Evolutionary conservation across 2,113 vertebrate species (phyloP), one percentile per base, ranked within the genome.

Genomic region (Heterotis niloticus): DNA sequence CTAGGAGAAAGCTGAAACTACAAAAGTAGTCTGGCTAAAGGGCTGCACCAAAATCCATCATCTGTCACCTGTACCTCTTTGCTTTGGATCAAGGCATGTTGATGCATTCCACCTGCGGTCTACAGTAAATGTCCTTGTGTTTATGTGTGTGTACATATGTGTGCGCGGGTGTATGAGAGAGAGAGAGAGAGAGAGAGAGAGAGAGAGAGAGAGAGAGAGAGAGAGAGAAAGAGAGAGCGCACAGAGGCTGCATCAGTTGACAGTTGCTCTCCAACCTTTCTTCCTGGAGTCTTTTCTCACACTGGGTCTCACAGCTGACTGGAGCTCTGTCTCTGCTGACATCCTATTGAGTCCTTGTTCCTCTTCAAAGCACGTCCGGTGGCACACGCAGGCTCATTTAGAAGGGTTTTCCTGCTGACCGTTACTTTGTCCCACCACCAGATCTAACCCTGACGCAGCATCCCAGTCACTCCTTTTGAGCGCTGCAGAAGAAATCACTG

Each of bases 281-380:
- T 96, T 97, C 93, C 89, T 98, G 90, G 96, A 96, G 91, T 98
- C 98, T 93, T 96, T 97, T 94, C 95, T 98, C 91, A 97, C 88
- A 92, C 96, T 95, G 94, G 97, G 95, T 96, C 96, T 96, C 92
- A 96, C 94, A 95, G 96, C 95, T 94, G 95, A 94, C 95, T 98
- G 98, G 90, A 98, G 95, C 93, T 99, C 98, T 90, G 97, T 95
- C 96, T 99, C 98, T 94, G 97, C 96, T 96, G 98, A 99, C 98
- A 99, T 98, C 94, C 95, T 99, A 94, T 91, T 93, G 92, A 94
- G 93, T 96, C 93, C 94, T 95, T 93, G 94, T 92, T 93, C 93
- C 90, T 95, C 93, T 93, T 96, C 94, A 95, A 93, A 93, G 86
- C 92, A 94, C 92, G 93, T 94, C 93, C 91, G 88, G 86, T 93